These are phyloP conservation scores for Danio aesculapii DNA, from an alignment of 2,797 vertebrate species.

Conservation along the genomic window DNA sequence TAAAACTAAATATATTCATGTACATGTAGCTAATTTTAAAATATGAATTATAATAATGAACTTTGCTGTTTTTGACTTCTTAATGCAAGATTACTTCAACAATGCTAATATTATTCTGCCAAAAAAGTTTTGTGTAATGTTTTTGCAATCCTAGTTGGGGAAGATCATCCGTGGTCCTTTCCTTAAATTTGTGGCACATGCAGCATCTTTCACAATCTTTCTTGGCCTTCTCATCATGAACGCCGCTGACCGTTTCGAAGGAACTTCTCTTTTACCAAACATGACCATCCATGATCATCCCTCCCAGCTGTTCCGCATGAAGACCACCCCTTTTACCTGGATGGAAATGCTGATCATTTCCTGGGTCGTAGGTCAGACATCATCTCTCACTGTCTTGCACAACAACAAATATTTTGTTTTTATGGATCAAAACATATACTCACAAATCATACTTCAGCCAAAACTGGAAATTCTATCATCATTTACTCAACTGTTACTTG, in stretches of 20 bases:
- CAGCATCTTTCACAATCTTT: constrained; percentile 94
- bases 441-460: too few species aligned
- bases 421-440: not conserved
- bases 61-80: not conserved
- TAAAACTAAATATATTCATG: too few species aligned
- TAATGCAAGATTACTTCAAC: not conserved
- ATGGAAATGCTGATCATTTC: constrained; percentile 97
- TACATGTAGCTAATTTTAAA: not conserved
- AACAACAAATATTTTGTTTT: not conserved
- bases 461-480: too few species aligned
- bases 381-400: not conserved
- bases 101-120: not conserved
- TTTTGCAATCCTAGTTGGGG: constrained; percentile 80
- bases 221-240: constrained; percentile 95
- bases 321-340: constrained; percentile 94
- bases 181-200: constrained; percentile 96
- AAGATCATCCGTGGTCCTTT: constrained; percentile 93
- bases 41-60: not conserved
- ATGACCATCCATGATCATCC: constrained; percentile 89
- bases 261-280: constrained; percentile 91
- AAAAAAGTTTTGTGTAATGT: not conserved
- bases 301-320: constrained; percentile 94
- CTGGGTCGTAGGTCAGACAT: constrained; percentile 91
- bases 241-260: constrained; percentile 92
- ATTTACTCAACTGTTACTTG: too few species aligned